Evolutionary conservation across 2,113 vertebrate genomes (phyloP), one percentile per base, ranked within the genome.

Genomic region (Mixornis gularis): DNA sequence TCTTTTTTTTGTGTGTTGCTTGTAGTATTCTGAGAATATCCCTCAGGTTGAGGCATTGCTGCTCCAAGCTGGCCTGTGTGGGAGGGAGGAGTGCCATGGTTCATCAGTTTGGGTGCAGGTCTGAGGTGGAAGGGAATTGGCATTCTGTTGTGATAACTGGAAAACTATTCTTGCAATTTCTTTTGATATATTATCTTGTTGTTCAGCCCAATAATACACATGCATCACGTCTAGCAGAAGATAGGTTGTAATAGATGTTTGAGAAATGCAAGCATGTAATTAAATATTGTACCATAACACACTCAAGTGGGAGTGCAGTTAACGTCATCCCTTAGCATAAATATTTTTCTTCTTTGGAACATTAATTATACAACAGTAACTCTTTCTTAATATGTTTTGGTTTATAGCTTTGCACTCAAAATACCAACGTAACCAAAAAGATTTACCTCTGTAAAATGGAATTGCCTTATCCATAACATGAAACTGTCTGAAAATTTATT

Each of bases 311-410:
- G 87, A 94, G 79, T 53, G 71, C 44, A 72, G 84, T 65, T 85
- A 83, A 58, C 14, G 0, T 92, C 89, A 87, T 87, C 60, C 70
- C 64, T 81, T 44, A 74, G 74, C 74, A 69, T 79, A 93, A 89
- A 93, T 93, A 85, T 89, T 93, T 87, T 85, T 94, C 80, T 92
- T 92, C 83, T 81, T 86, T 88, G 65, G 70, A 71, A 51, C 73
- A 29, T 93, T 65, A 87, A 64, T 81, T 90, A 93, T 69, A 65
- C 58, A 64, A 44, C 48, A 60, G 65, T 79, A 79, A 72, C 2
- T 34, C 44, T 49, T 86, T 34, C 80, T 89, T 88, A 89, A 49
- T 66, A 40, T 24, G 30, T 41, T 80, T 81, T 63, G 17, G 12
- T 91, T 86, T 49, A 62, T 82, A 89, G 81, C 56, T 65, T 82